Evolutionary conservation across 2,888 invertebrate species (phyloP), one percentile per base, ranked within the genome.

Genomic region (Diadromus collaris): DNA sequence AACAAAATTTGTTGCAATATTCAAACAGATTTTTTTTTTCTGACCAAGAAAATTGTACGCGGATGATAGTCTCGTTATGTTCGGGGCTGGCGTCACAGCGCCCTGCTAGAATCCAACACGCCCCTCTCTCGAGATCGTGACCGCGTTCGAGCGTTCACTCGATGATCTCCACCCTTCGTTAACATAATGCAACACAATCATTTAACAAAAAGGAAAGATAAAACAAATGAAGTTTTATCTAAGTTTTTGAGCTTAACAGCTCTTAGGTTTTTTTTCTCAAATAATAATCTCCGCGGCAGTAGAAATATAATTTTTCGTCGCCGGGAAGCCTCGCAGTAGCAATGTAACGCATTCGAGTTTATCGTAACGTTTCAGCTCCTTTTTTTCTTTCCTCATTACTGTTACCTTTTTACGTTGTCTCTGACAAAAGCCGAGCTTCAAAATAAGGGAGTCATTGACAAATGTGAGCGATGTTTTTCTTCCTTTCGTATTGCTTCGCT

Each of bases 81-180:
- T 69, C 44, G 29, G 56, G n/a, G 68, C 13, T 44, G 54, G 24
- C 34, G 51, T 13, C 32, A 24, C 27, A 58, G 64, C 68, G 61
- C 68, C 69, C 68, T 60, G 65, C 46, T 78, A 60, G 54, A 60
- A 21, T 34, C 51, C 63, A 21, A 54, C 27, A 48, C 63, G 76
- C 73, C 76, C 73, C 69, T 69, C 76, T 60, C 79, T 58, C 72
- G 9, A 48, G 32, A 21, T 79, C 65, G 65, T 79, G 72, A 79
- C 72, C 76, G 76, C 76, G 58, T 75, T 74, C 24, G 54, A 56
- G 16, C 61, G 27, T 60, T 60, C 69, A 51, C 58, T 58, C 71
- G 48, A 67, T 71, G 38, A 70, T 60, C 16, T 34, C 29, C 56
- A 41, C 41, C 56, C 58, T 0, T 32, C 41, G 7, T 19, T n/a